Evolutionary conservation across 2,888 invertebrate genomes (phyloP).

Genomic region (Scaptomyza polygonia): DNA sequence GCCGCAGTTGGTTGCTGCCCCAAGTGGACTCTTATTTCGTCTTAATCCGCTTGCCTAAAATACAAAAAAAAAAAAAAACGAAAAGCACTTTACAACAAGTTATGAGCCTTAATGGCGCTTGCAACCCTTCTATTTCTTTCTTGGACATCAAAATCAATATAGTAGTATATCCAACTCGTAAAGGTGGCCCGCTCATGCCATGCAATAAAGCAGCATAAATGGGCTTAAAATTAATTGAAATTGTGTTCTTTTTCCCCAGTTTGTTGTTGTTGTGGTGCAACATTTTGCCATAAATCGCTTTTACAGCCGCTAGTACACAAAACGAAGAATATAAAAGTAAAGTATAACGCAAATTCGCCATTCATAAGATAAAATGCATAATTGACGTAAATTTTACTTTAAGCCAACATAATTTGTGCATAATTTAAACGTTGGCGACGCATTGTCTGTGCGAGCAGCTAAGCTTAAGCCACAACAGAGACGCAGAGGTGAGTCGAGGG

Average conservation of each 20-base stretch:
- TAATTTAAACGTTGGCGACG: slow-evolving; percentile 42
- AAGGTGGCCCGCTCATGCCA: slow-evolving; percentile 26
- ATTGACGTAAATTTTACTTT: slow-evolving; percentile 62
- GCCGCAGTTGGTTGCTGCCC: slow-evolving; percentile 42
- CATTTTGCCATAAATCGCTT: slow-evolving; percentile 39
- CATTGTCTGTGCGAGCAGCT: slow-evolving; percentile 13
- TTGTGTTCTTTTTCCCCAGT: slow-evolving; percentile 38
- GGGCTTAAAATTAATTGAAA: slow-evolving; percentile 79
- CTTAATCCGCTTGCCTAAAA: slow-evolving; percentile 64
- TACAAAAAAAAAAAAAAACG: too few species aligned
- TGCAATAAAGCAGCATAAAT: slow-evolving; percentile 35
- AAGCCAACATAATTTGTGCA: slow-evolving; percentile 67
- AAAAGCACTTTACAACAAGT: slow-evolving; percentile 45
- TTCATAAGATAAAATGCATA: slow-evolving; percentile 61
- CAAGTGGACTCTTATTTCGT: slow-evolving; percentile 52
- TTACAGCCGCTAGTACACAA: slow-evolving; percentile 21
- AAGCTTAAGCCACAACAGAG: slow-evolving; percentile 6
- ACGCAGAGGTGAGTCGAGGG: not conserved
- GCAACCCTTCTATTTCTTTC: slow-evolving; percentile 44
- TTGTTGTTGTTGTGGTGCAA: not conserved
- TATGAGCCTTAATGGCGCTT: slow-evolving; percentile 51
- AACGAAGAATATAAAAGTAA: not conserved
- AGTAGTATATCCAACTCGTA: slow-evolving; percentile 9
- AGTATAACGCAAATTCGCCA: slow-evolving; percentile 13
- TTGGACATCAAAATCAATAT: slow-evolving; percentile 9